A percentile compares a stretch with the other conserved stretches of the same genome.
Evolutionary conservation across 2,797 vertebrate species (phyloP).

Genomic region (Erethizon dorsatum): DNA sequence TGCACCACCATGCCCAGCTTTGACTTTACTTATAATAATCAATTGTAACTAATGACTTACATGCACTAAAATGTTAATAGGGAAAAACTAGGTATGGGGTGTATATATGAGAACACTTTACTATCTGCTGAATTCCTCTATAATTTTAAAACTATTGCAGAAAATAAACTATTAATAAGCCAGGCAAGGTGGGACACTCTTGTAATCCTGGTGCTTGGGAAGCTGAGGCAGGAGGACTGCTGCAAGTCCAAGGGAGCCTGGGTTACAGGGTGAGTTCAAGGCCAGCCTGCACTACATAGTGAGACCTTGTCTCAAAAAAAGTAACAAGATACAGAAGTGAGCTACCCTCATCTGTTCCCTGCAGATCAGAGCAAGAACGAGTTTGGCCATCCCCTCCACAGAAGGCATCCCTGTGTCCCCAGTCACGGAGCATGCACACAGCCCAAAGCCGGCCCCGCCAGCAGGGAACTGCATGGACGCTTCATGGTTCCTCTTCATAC

Average conservation of each 20-base stretch:
- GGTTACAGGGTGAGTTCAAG: not conserved
- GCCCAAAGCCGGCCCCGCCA: not conserved
- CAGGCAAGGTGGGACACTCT: not conserved
- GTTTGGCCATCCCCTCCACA: not conserved
- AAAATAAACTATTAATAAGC: not conserved
- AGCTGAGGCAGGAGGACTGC: not conserved
- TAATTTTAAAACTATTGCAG: not conserved
- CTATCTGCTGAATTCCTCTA: not conserved
- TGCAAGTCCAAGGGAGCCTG: not conserved
- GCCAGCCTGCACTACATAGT: not conserved
- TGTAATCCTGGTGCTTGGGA: not conserved
- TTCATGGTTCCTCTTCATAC: not conserved
- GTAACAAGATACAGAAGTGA: not conserved
- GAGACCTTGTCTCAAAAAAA: not conserved
- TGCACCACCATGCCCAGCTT: not conserved
- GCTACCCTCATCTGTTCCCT: not conserved
- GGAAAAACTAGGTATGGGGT: not conserved
- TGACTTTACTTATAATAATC: not conserved
- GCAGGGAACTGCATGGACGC: not conserved
- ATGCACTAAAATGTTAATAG: not conserved
- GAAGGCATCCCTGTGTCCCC: not conserved
- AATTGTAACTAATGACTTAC: not conserved
- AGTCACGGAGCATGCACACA: not conserved
- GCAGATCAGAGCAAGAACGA: not conserved
- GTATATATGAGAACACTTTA: not conserved